A percentile compares a stretch with the other conserved stretches of the same genome.
Conservation (phyloP, 2,113 vertebrate species). For the Rhagologus leucostigma region DNA sequence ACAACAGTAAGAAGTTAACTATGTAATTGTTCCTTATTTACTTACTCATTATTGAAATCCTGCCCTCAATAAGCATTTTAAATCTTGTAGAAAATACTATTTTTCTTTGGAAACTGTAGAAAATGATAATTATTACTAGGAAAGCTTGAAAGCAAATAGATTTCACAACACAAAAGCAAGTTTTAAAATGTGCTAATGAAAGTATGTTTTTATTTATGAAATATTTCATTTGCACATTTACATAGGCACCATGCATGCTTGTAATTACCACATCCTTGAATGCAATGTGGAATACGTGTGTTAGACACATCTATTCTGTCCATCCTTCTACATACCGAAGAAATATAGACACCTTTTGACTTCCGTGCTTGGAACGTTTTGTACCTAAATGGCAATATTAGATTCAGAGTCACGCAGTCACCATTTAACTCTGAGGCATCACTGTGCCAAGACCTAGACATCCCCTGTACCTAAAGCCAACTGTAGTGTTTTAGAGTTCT, state of each 20-base stretch:
- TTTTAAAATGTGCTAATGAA: not conserved
- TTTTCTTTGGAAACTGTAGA: not conserved
- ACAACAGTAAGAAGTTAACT: not conserved
- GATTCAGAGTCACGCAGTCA: not conserved
- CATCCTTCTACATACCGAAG: not conserved
- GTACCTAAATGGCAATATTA: not conserved
- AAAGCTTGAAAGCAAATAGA: not conserved
- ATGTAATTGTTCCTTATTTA: not conserved
- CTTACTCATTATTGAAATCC: not conserved
- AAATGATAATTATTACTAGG: not conserved
- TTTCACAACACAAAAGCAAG: not conserved
- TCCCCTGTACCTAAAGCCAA: not conserved
- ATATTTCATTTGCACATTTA: not conserved
- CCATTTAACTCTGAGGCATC: not conserved
- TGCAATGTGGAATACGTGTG: not conserved
- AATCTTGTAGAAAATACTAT: not conserved
- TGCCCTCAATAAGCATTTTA: not conserved
- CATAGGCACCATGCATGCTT: rapidly evolving
- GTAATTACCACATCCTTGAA: not conserved
- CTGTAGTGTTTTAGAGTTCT: not conserved
- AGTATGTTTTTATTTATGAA: not conserved
- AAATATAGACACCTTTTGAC: not conserved
- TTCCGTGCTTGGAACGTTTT: not conserved
- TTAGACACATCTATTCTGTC: not conserved
- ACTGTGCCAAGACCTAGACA: not conserved